Evolutionary conservation across 2,797 vertebrate species (phyloP).

Genomic region (Iguana delicatissima): DNA sequence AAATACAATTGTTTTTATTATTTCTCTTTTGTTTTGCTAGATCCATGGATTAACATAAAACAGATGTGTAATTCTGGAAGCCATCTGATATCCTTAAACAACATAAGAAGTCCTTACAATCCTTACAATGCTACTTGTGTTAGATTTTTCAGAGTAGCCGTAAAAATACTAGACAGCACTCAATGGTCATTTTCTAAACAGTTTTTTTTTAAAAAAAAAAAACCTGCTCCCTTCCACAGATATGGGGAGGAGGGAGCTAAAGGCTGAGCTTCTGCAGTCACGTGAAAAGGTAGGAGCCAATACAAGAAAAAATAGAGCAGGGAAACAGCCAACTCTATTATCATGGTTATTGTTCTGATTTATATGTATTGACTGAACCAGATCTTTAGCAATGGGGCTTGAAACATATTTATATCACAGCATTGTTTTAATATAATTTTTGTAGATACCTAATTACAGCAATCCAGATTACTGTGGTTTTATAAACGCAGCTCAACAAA

Average conservation of each 20-base stretch:
- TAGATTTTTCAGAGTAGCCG: neutral
- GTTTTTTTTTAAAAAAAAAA: neutral
- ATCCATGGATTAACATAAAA: constrained; percentile 66
- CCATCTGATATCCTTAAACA: constrained; percentile 39
- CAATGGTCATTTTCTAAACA: constrained; percentile 6
- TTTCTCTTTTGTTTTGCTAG: constrained; percentile 69
- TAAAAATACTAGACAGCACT: constrained; percentile 14
- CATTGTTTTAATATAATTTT: neutral
- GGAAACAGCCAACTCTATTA: neutral
- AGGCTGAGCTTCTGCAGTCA: neutral
- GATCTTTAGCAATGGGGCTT: neutral
- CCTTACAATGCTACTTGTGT: constrained; percentile 23
- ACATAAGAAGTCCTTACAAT: neutral
- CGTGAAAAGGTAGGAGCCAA: neutral
- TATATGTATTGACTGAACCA: neutral
- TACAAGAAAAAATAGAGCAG: neutral
- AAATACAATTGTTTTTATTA: constrained; percentile 68
- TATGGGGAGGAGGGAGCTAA: neutral
- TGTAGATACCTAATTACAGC: neutral
- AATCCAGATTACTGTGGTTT: neutral
- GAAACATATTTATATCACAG: neutral
- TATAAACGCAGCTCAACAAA: neutral
- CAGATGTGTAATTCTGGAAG: constrained; percentile 62
- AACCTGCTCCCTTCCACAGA: neutral
- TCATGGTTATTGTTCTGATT: neutral